Base-by-base conservation (phyloP, 1,140 invertebrate species). In the Glossosoma conforme region DNA sequence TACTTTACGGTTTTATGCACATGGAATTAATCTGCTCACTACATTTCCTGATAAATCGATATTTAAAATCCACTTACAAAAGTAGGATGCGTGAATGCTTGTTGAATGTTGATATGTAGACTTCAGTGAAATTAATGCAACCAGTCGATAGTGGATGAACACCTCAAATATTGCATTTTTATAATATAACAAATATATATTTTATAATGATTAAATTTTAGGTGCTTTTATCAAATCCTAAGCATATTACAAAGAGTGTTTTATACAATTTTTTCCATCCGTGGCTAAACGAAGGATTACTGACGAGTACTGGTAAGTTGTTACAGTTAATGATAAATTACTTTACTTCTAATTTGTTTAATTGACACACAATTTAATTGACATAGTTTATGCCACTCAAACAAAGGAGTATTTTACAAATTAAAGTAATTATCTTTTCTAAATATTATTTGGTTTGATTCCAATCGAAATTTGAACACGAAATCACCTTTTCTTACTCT, bases 151-250 rank as follows among this genome's bases (percentile, higher is more conserved):
- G 2, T 21, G 11, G 11, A 24, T 24, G 25, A 19, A 8, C 37
- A 37, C 13, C 18, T 30, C 9, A 19, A 44, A 30, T 19, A 2
- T n/a, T 44, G 8, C 2, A 44, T 15, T 30, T 2, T 30, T 19
- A 19, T 17, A 4, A 28, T 44, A 30, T 3, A 13, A 37, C 15
- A n/a, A 1, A 36, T 44, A 14, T 13, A 44, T 32, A 14, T 28
- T 5, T 11, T 4, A 4, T 14, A 4, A 28, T 10, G 5, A 42
- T 24, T 24, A 8, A 42, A 36, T 44, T 51, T 22, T 37, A 56
- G 47, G 33, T 52, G 15, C 14, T 56, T 6, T 18, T 56, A 10
- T 40, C 28, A 13, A 47, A 37, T 45, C 62, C 62, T 61, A 60
- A 49, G 19, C 20, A 54, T 20, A 48, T 49, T n/a, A 22, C 15